A percentile compares a stretch with the other conserved stretches of the same genome.
phyloP scores from a whole-genome alignment of 37 sponge, comb jelly and placozoan genomes.

The Halisarca cf. caerulea region DNA sequence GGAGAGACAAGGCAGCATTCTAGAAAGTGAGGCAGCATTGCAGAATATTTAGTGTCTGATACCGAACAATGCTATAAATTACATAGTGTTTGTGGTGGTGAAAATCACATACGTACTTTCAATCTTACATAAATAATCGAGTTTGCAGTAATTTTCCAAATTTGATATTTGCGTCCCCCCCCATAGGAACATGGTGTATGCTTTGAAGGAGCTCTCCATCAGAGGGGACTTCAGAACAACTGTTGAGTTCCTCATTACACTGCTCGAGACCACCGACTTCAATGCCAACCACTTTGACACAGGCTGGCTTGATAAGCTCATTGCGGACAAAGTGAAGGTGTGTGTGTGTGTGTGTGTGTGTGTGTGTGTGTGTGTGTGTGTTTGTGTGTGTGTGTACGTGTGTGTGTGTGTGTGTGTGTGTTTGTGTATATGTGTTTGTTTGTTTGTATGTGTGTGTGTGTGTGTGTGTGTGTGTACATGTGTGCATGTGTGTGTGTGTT shows the following conservation, averaged over 20 bases:
- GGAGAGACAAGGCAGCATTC: slow-evolving; percentile 93
- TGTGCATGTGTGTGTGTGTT: neutral
- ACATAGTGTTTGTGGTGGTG: no score
- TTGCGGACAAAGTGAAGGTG: slow-evolving; percentile 80
- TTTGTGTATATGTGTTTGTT: no score
- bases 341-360: neutral
- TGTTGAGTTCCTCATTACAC: slow-evolving; percentile 92
- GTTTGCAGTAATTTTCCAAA: neutral
- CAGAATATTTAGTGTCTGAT: no score
- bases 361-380: slow-evolving; percentile 16
- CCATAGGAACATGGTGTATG: slow-evolving; percentile 92
- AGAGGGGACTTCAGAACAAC: slow-evolving; percentile 97
- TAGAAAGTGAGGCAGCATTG: slow-evolving; percentile 82
- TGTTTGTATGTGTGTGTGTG: slow-evolving; percentile 23
- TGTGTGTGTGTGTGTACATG: slow-evolving; percentile 34
- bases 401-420: neutral
- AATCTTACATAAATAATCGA: no score
- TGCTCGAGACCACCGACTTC: slow-evolving; percentile 90
- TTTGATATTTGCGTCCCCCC: neutral
- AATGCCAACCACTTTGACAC: slow-evolving; percentile 83
- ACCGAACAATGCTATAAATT: no score
- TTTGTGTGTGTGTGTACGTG: slow-evolving; percentile 36
- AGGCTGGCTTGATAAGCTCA: slow-evolving; percentile 95
- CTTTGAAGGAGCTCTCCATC: slow-evolving; percentile 92
- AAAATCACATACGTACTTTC: neutral